A percentile compares a stretch with the other conserved stretches of the same genome.
Evolutionary conservation across 2,888 invertebrate species (phyloP).

Genomic region (Ophion ellenae): DNA sequence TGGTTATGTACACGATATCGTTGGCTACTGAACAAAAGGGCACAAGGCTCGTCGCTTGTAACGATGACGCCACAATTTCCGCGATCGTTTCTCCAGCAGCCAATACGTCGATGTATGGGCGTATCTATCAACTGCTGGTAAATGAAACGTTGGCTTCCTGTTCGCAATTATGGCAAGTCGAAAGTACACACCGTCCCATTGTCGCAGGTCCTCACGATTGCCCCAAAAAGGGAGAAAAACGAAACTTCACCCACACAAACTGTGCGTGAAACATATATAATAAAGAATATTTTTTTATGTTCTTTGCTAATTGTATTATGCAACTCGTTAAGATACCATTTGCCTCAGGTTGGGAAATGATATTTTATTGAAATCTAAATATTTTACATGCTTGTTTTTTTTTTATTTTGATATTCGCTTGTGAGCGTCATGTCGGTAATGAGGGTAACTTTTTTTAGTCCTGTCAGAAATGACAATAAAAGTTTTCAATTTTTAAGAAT

Average conservation of each 20-base stretch:
- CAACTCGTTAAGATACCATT: too few relatives aligned
- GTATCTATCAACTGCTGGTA: constrained; percentile 21
- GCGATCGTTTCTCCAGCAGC: constrained; percentile 4
- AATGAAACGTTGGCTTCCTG: constrained; percentile 40
- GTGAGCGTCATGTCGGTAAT: too few relatives aligned
- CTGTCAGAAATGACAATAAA: too few relatives aligned
- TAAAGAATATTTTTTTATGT: constrained; percentile 6
- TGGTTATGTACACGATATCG: constrained; percentile 22
- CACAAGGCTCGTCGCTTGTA: not conserved
- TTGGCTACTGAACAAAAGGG: constrained; percentile 14
- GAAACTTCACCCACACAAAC: not conserved
- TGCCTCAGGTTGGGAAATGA: too few relatives aligned
- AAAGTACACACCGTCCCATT: constrained; percentile 39
- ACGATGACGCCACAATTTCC: not conserved
- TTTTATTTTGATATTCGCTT: too few relatives aligned
- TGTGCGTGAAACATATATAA: constrained; percentile 17
- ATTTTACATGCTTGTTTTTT: too few relatives aligned
- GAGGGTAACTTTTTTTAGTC: too few relatives aligned
- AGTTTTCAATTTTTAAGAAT: too few relatives aligned
- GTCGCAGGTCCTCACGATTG: constrained; percentile 52
- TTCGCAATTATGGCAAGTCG: constrained; percentile 55
- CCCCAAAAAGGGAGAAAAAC: constrained; percentile 18
- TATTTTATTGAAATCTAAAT: too few relatives aligned
- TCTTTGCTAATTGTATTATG: not conserved
- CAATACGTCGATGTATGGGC: not conserved